Conservation (phyloP, 2,888 invertebrate genomes). For the Epirrhoe tristata region DNA sequence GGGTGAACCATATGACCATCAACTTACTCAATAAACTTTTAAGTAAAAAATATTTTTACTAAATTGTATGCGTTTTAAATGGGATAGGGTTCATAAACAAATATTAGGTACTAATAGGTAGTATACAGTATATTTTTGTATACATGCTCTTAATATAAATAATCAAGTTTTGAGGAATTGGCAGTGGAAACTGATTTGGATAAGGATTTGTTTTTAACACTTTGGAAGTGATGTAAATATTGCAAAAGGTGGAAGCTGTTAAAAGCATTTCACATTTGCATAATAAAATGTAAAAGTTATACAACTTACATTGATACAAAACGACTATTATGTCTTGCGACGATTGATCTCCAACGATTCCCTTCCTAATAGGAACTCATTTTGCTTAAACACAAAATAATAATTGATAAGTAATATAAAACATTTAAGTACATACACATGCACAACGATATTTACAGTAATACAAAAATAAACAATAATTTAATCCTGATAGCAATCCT, state of each 20-base stretch:
- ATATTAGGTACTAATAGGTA: no score
- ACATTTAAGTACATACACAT: no score
- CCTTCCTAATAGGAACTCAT: constrained; percentile 78
- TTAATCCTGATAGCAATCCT: no score
- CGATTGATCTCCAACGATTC: constrained; percentile 70
- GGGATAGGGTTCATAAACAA: no score
- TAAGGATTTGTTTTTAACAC: neutral
- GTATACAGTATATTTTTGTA: no score
- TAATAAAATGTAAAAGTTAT: constrained; percentile 6
- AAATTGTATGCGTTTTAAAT: no score
- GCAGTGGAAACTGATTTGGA: neutral
- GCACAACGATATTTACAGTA: no score
- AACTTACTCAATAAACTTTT: no score
- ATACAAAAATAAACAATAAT: neutral
- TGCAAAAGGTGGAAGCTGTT: neutral
- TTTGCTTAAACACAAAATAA: constrained; percentile 66
- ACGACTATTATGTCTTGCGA: constrained; percentile 72
- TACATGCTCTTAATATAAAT: neutral
- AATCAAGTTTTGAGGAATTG: neutral
- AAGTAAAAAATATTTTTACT: no score
- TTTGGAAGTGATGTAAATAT: neutral
- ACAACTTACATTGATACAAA: constrained; percentile 58
- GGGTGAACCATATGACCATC: no score
- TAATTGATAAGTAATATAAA: constrained; percentile 30
- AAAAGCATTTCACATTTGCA: constrained; percentile 18